These are phyloP conservation scores for Chymomyza caudatula DNA, from an alignment of 2,888 invertebrate genomes.

Conservation along the genomic window DNA sequence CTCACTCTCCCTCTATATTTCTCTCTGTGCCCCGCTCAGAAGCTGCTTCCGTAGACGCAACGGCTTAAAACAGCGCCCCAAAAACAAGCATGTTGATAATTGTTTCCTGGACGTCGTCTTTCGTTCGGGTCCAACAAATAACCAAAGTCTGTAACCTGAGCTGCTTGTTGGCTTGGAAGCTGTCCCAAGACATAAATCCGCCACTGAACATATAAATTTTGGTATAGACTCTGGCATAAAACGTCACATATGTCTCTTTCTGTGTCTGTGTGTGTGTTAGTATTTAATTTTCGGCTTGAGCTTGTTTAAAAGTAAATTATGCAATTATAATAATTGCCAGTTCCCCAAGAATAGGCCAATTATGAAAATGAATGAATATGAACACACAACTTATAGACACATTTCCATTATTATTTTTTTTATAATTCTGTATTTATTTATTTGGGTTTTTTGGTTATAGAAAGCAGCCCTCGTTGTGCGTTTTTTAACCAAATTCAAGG, in stretches of 20 bases:
- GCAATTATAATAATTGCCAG: conserved; percentile 66
- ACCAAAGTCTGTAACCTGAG: conserved; percentile 3
- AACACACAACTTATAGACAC: conserved; percentile 34
- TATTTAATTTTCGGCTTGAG: conserved; percentile 17
- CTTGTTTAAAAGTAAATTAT: conserved; percentile 70
- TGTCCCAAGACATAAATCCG: conserved; percentile 61
- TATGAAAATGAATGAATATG: conserved; percentile 49
- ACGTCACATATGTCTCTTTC: not conserved
- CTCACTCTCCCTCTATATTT: too few relatives aligned
- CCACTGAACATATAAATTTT: conserved; percentile 71
- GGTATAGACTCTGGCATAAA: conserved; percentile 44
- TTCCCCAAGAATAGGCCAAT: conserved; percentile 59
- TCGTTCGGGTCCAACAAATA: conserved; percentile 27
- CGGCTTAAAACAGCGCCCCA: conserved; percentile 29
- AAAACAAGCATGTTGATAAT: conserved; percentile 68
- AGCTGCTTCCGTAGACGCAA: conserved; percentile 46
- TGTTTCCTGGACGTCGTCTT: conserved; percentile 59
- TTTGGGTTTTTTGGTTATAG: not conserved
- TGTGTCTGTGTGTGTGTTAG: not conserved
- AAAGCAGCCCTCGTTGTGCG: not conserved
- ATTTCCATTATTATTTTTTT: conserved; percentile 17
- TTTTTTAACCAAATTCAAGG: conserved; percentile 19
- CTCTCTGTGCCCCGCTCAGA: conserved; percentile 2
- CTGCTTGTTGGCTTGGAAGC: conserved; percentile 20
- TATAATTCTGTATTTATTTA: conserved; percentile 24